These are phyloP conservation scores for Leptopilina clavipes DNA, from an alignment of 1,140 invertebrate species.

Conservation along the genomic window DNA sequence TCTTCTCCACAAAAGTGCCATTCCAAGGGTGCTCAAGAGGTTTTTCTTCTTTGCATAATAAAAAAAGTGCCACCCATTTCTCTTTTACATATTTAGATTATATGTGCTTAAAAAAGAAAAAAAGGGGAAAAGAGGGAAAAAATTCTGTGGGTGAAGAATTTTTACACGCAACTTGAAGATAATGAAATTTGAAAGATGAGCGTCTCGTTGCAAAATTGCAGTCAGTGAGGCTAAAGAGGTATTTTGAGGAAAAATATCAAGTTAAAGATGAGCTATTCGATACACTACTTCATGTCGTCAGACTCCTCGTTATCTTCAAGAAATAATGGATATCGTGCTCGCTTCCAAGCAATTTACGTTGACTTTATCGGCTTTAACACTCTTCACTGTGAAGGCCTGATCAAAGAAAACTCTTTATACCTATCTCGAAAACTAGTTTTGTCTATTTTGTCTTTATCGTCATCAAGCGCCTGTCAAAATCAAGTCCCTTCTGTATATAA, in stretches of 20 bases:
- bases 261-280: conserved; percentile 14
- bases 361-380: conserved; percentile 18
- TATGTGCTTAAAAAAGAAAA: too few relatives aligned
- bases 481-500: too few relatives aligned
- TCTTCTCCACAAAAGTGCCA: background rate
- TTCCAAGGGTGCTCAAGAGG: too few relatives aligned
- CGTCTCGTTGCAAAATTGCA: background rate
- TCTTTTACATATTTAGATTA: too few relatives aligned
- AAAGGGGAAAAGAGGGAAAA: too few relatives aligned
- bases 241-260: conserved; percentile 15
- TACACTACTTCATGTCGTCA: conserved; percentile 24
- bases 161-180: background rate
- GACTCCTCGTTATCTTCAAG: conserved; percentile 11
- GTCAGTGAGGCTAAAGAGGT: background rate
- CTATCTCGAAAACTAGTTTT: conserved; percentile 3
- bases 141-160: background rate
- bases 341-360: conserved; percentile 28
- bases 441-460: background rate
- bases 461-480: background rate
- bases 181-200: background rate
- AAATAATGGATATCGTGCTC: conserved; percentile 27
- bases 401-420: background rate
- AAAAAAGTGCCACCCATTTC: too few relatives aligned
- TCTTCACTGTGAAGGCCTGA: background rate
- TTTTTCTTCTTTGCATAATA: too few relatives aligned